A percentile compares a stretch with the other conserved stretches of the same genome.
These are phyloP conservation scores for Chionodraco myersi DNA, from an alignment of 2,113 vertebrate species.

Conservation along the genomic window DNA sequence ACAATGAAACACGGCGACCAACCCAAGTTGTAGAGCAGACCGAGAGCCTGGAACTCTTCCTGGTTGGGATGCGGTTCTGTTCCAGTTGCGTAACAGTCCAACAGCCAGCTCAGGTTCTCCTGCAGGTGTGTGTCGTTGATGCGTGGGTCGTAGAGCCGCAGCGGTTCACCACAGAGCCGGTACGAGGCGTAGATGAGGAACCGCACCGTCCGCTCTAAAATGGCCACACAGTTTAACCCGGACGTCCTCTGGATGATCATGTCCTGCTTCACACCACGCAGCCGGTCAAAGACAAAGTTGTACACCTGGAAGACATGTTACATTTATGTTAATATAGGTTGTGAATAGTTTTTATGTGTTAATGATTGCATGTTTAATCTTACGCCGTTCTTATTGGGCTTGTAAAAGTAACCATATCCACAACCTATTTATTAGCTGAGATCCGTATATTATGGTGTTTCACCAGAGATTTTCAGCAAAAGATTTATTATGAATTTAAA, in stretches of 20 bases:
- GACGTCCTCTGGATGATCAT: slow-evolving; percentile 86
- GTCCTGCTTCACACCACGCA: slow-evolving; percentile 90
- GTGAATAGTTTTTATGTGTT: not conserved
- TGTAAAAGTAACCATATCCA: not conserved
- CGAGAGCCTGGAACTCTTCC: slow-evolving; percentile 85
- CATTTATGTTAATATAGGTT: not conserved
- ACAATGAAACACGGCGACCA: slow-evolving; percentile 45
- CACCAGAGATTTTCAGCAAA: not conserved
- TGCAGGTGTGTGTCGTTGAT: slow-evolving; percentile 84
- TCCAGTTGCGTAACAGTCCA: slow-evolving; percentile 83
- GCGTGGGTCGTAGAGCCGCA: slow-evolving; percentile 76
- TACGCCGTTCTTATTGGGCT: not conserved
- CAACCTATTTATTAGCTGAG: not conserved
- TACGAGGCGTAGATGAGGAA: slow-evolving; percentile 87
- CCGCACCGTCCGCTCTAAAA: slow-evolving; percentile 86
- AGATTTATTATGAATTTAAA: not conserved
- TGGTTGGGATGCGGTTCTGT: slow-evolving; percentile 62
- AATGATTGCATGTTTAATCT: not conserved
- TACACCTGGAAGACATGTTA: slow-evolving; percentile 74
- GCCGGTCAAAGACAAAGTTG: slow-evolving; percentile 87
- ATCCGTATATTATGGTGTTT: too few species aligned
- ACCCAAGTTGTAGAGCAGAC: slow-evolving; percentile 91
- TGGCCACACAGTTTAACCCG: slow-evolving; percentile 72
- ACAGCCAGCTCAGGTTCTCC: slow-evolving; percentile 86
- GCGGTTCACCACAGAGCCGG: slow-evolving; percentile 79